Base-by-base conservation (phyloP, 2,888 invertebrate species). In the Leucania comma region DNA sequence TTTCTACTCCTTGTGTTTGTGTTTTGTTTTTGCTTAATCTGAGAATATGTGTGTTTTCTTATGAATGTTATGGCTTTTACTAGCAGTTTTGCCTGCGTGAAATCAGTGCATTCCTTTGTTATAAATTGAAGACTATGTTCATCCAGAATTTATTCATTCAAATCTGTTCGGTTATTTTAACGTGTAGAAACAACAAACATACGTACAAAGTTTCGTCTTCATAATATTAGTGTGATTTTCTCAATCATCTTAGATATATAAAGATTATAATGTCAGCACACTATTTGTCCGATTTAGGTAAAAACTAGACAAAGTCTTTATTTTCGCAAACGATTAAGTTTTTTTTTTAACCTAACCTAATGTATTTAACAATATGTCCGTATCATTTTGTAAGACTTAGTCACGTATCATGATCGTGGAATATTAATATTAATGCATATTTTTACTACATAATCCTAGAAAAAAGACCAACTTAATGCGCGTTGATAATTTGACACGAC, bases 351-450 rank as follows among this genome's bases (percentile, higher is more conserved):
- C 65, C 17, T 57, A 51, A 59, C 53, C 38, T 59, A 66, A 72
- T 62, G 48, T 70, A 64, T 74, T 80, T 72, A 78, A 72, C 68
- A 72, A 73, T 57, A 75, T 65, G 59, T 78, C 69, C 74, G 85
- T 81, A 78, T 73, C 62, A 74, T 78, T 78, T 78, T 64, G 68
- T 72, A 75, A 73, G 38, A 53, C 66, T 84, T 80, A 74, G 85
- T 81, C 84, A 85, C 84, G 84, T 77, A 77, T 80, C 64, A 75
- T 75, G 62, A 68, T 84, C 84, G 76, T 78, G 68, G 50, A 78
- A 81, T 77, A 85, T 82, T 75, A 85, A 73, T 75, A 78, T 80
- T 81, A 80, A 78, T 83, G 68, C 69, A 61, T 72, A 83, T 81
- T 78, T 82, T 76, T 74, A 78, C 70, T 72, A 70, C 68, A 76